Evolutionary conservation across 2,797 vertebrate genomes (phyloP).

Genomic region (Acestrorhynchus altus): DNA sequence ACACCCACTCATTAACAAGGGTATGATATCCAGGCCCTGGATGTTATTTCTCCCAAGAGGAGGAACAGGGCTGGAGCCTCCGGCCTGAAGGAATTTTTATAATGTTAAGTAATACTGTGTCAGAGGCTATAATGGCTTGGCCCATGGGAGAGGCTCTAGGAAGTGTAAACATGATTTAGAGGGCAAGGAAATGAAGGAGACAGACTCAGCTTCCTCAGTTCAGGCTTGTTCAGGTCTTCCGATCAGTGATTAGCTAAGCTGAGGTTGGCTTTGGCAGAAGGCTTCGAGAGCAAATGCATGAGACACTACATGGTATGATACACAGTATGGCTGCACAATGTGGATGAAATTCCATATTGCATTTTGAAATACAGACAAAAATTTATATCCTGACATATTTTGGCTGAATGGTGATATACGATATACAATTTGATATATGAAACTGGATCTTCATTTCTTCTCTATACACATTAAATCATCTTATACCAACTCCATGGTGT

Average conservation of each 20-base stretch:
- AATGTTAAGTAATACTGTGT: constrained; percentile 80
- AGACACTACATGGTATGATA: not conserved
- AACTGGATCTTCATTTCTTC: too few relatives aligned
- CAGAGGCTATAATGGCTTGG: constrained; percentile 70
- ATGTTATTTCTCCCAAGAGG: constrained; percentile 73
- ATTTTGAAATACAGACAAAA: too few relatives aligned
- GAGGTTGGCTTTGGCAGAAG: constrained; percentile 27
- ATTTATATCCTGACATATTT: too few relatives aligned
- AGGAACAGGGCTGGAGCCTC: constrained; percentile 70
- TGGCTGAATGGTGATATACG: too few relatives aligned
- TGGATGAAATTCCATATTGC: not conserved
- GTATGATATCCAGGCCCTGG: constrained; percentile 75
- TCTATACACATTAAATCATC: too few relatives aligned
- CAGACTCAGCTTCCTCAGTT: constrained; percentile 59
- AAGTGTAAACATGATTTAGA: constrained; percentile 71
- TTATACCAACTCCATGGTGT: too few relatives aligned
- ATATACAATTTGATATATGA: too few relatives aligned
- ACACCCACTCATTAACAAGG: constrained; percentile 68
- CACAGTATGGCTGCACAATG: not conserved
- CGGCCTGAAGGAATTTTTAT: constrained; percentile 75
- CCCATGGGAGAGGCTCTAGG: constrained; percentile 62
- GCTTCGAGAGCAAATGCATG: constrained; percentile 10
- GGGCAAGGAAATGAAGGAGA: constrained; percentile 62
- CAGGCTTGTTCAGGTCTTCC: constrained; percentile 21
- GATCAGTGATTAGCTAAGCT: constrained; percentile 9